phyloP scores from a whole-genome alignment of 2,797 vertebrate species.

The Uromys caudimaculatus region DNA sequence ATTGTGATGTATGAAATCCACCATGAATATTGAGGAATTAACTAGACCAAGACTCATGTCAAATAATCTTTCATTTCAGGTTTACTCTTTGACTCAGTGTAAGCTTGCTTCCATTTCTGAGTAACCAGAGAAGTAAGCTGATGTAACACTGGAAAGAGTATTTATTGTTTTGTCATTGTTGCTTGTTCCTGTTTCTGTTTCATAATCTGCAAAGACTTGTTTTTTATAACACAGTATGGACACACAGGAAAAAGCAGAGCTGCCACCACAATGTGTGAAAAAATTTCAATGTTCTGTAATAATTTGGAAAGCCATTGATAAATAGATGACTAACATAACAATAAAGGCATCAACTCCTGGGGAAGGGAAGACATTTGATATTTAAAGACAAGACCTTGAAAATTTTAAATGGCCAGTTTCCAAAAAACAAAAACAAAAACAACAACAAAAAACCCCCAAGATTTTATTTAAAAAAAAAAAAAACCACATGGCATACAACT shows the following conservation, averaged over 20 bases:
- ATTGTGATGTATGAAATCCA: background rate
- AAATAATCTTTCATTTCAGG: background rate
- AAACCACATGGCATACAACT: background rate
- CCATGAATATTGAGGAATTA: background rate
- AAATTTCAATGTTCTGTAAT: background rate
- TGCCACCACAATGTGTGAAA: background rate
- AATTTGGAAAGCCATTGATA: background rate
- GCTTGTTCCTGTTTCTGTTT: background rate
- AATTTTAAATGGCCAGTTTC: background rate
- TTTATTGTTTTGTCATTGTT: background rate
- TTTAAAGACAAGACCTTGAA: background rate
- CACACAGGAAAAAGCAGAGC: background rate
- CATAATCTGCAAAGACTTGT: background rate
- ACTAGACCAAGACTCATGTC: background rate
- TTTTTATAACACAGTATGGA: background rate
- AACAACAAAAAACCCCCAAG: background rate
- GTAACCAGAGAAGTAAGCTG: background rate
- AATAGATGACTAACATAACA: background rate
- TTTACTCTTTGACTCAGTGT: background rate
- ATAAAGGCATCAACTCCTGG: background rate
- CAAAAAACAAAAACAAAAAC: background rate
- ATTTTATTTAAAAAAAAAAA: background rate
- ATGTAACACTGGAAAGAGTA: background rate
- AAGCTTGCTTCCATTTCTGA: background rate
- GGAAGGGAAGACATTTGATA: background rate